Base-by-base conservation (phyloP, 2,113 vertebrate species). In the Eurystomus gularis region DNA sequence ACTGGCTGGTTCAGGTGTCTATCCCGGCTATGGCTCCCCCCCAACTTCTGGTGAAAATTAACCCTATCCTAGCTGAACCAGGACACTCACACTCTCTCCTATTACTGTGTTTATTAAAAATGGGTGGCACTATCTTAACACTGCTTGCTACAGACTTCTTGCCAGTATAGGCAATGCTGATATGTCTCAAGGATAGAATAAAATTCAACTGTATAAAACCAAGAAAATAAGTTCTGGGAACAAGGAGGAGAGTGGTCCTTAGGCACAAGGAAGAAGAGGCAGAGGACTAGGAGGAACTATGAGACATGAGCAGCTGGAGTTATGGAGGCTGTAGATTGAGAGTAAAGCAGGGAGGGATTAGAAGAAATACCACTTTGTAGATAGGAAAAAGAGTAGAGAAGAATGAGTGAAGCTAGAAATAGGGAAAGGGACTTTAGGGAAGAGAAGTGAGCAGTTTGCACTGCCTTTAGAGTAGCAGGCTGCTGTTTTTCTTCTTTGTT, bases 371-470 rank as follows among this genome's bases (percentile, higher is more conserved):
- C 17, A 24, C 2, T 21, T 65, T 62, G 11, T 33, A 72, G 14
- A 4, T 4, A 11, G 19, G 14, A 18, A 29, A 28, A 40, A 33
- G 8, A 1, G 1, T 24, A 13, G 5, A 93, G 23, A 55, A 5
- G 6, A 7, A n/a, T 69, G 11, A 76, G 1, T 31, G 33, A 60
- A 21, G 20, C 24, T 72, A 51, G 40, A 89, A 83, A 64, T 6
- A 4, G 8, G 15, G 13, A 55, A 86, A 91, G 26, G 0, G 0
- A 24, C 8, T 79, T 66, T 9, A 58, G 16, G 35, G 8, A 52
- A 51, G 21, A 71, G 17, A 51, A 72, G 15, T 35, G 31, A 71
- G 19, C 17, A 49, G 13, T 39, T 69, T 51, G 24, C 15, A 51
- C 6, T 72, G 26, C 16, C 12, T 39, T 57, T 73, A 29, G 11